Percentiles rank a stretch among this genome's conserved stretches.
Conservation (phyloP, 2,113 vertebrate genomes). For the Lophius piscatorius region DNA sequence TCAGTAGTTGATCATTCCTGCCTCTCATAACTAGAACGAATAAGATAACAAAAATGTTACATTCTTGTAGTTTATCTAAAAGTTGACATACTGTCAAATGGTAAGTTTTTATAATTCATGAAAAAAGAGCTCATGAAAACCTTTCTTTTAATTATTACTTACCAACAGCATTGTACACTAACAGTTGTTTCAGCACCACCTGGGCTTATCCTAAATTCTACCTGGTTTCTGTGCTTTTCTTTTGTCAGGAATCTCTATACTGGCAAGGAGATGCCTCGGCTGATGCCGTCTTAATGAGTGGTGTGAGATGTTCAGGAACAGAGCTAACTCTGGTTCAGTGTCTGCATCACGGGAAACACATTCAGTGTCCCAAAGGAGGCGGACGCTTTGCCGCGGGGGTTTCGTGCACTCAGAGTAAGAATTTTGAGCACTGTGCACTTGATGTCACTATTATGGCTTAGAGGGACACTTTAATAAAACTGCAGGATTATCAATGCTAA, state of each 20-base stretch:
- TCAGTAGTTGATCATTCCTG: no score
- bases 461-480: not conserved
- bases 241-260: constrained; percentile 92
- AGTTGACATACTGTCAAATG: no score
- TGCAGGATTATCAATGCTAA: no score
- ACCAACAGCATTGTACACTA: no score
- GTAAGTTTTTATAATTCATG: no score
- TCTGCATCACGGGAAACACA: constrained; percentile 83
- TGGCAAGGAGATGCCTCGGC: constrained; percentile 83
- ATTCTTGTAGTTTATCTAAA: no score
- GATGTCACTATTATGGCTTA: not conserved
- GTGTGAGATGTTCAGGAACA: constrained; percentile 92
- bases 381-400: constrained; percentile 89
- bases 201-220: no score
- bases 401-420: constrained; percentile 91
- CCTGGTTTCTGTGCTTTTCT: constrained; percentile 2
- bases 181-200: not conserved
- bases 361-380: constrained; percentile 86
- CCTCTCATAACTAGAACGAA: no score
- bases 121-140: no score
- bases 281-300: constrained; percentile 89
- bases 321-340: constrained; percentile 94
- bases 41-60: no score
- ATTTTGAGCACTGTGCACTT: not conserved
- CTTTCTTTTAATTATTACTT: no score